phyloP scores from a whole-genome alignment of 2,888 invertebrate species.

The Polydrusus pterygomalis region DNA sequence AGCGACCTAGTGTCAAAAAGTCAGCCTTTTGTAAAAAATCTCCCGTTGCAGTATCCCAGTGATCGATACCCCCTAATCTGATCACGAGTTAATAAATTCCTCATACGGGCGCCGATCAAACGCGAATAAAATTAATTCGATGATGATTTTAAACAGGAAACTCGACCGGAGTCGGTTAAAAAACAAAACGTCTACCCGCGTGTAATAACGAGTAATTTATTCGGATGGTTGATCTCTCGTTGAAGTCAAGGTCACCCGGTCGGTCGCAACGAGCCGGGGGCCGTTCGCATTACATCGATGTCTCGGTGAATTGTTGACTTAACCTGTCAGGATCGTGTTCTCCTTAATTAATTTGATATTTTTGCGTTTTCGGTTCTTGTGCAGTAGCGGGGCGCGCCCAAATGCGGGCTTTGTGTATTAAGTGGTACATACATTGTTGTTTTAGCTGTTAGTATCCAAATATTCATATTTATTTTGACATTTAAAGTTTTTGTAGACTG shows the following conservation, averaged over 20 bases:
- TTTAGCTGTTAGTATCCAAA: too few relatives aligned
- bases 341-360: conserved; percentile 10
- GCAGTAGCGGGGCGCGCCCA: not conserved
- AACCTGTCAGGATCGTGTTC: not conserved
- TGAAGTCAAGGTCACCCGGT: conserved; percentile 53
- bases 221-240: conserved; percentile 49
- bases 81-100: not conserved
- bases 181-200: conserved; percentile 32
- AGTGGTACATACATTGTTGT: too few relatives aligned
- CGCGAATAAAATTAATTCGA: conserved; percentile 24
- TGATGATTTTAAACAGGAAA: conserved; percentile 49
- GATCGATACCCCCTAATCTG: not conserved
- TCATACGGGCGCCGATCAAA: not conserved
- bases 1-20: too few relatives aligned
- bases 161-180: conserved; percentile 39
- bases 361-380: not conserved
- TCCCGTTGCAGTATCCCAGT: too few relatives aligned
- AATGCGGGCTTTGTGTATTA: too few relatives aligned
- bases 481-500: too few relatives aligned
- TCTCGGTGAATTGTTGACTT: conserved; percentile 31
- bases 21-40: too few relatives aligned
- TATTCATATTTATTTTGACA: too few relatives aligned
- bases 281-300: conserved; percentile 13
- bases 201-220: conserved; percentile 43
- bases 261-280: not conserved